phyloP scores from a whole-genome alignment of 2,888 invertebrate species.

The Pristionchus arcanus region DNA sequence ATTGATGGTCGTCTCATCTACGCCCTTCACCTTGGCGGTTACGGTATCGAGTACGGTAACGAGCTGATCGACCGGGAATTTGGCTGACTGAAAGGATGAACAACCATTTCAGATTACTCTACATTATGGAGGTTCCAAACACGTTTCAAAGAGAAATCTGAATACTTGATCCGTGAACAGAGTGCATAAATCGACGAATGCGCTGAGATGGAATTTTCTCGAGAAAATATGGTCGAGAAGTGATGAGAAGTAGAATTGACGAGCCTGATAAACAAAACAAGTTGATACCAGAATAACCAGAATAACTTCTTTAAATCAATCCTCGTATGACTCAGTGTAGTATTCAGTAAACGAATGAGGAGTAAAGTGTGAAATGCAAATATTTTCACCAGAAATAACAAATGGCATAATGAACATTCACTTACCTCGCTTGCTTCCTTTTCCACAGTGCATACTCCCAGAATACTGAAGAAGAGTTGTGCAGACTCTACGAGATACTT shows the following conservation, averaged over 20 bases:
- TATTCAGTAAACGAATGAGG: background rate
- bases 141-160: background rate
- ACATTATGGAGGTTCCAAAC: background rate
- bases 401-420: background rate
- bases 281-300: background rate
- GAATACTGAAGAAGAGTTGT: constrained; percentile 4
- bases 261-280: background rate
- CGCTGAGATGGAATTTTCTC: constrained; percentile 6
- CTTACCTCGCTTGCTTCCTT: constrained; percentile 5
- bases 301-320: background rate
- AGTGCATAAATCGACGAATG: constrained; percentile 18
- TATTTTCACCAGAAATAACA: background rate
- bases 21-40: constrained; percentile 33
- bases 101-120: background rate
- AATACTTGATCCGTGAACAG: constrained; percentile 22
- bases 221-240: constrained; percentile 48
- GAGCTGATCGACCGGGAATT: constrained; percentile 21
- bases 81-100: constrained; percentile 7
- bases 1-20: background rate
- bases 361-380: background rate
- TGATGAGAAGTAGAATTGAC: constrained; percentile 15
- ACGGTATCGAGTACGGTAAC: constrained; percentile 26
- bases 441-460: background rate
- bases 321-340: background rate
- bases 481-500: background rate